These are phyloP conservation scores for Cavia porcellus DNA, from an alignment of 2,113 vertebrate species.

Conservation along the genomic window DNA sequence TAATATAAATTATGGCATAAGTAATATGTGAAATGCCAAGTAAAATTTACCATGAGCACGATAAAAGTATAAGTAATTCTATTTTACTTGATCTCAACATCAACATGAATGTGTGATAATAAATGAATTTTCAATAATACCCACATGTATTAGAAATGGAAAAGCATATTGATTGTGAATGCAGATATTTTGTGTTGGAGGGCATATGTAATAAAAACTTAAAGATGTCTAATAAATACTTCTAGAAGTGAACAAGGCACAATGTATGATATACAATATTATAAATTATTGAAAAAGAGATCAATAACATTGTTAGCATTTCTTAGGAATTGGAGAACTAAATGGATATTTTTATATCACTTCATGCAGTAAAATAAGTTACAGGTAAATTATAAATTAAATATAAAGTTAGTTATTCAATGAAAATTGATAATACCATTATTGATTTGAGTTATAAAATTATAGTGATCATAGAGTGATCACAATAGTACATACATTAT, in stretches of 20 bases:
- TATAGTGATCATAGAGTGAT: too few species aligned
- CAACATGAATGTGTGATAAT: not conserved
- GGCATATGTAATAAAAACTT: not conserved
- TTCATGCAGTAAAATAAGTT: not conserved
- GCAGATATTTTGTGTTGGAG: not conserved
- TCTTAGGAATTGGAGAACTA: not conserved
- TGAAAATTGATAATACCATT: constrained; percentile 14
- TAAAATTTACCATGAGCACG: not conserved
- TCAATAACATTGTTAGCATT: not conserved
- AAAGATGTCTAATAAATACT: not conserved
- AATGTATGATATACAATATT: not conserved
- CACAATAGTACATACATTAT: not conserved
- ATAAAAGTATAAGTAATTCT: not conserved
- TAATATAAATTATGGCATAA: not conserved
- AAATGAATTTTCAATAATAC: not conserved
- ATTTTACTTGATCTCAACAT: constrained; percentile 21
- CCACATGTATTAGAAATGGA: not conserved
- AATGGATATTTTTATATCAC: not conserved
- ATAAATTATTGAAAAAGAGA: not conserved
- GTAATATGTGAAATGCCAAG: not conserved
- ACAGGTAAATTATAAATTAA: not conserved
- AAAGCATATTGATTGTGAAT: not conserved
- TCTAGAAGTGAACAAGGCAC: not conserved
- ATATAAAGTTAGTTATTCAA: not conserved
- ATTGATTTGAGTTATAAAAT: too few species aligned